Evolutionary conservation across 2,797 vertebrate genomes (phyloP).

Genomic region (Falco biarmicus): DNA sequence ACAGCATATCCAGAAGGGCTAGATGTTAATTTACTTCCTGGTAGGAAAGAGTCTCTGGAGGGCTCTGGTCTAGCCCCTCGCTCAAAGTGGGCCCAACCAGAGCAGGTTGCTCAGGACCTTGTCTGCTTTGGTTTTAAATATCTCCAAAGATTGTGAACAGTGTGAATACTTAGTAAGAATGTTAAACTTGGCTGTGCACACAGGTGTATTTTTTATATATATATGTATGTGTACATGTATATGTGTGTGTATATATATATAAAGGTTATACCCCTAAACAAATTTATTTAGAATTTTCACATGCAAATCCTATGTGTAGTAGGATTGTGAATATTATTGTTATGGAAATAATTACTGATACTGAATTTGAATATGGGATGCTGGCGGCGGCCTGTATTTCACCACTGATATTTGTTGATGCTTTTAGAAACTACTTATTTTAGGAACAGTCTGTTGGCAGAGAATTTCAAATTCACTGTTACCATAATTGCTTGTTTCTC

Average conservation of each 20-base stretch:
- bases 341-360: not conserved
- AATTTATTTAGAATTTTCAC: not conserved
- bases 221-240: accelerated
- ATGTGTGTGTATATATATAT: not conserved
- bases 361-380: not conserved
- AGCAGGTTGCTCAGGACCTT: not conserved
- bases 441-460: not conserved
- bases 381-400: not conserved
- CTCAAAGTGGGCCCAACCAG: not conserved
- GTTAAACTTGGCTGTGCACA: not conserved
- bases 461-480: not conserved
- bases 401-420: not conserved
- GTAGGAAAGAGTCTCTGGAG: not conserved
- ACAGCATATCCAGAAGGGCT: not conserved
- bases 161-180: not conserved
- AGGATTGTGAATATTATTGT: not conserved
- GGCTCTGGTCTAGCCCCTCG: not conserved
- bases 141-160: not conserved
- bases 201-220: not conserved
- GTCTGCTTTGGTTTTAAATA: not conserved
- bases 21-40: not conserved
- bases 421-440: not conserved
- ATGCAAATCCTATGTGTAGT: not conserved
- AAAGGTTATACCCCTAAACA: not conserved
- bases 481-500: not conserved